These are phyloP conservation scores for Nasua narica DNA, from an alignment of 2,797 vertebrate species.

Conservation along the genomic window DNA sequence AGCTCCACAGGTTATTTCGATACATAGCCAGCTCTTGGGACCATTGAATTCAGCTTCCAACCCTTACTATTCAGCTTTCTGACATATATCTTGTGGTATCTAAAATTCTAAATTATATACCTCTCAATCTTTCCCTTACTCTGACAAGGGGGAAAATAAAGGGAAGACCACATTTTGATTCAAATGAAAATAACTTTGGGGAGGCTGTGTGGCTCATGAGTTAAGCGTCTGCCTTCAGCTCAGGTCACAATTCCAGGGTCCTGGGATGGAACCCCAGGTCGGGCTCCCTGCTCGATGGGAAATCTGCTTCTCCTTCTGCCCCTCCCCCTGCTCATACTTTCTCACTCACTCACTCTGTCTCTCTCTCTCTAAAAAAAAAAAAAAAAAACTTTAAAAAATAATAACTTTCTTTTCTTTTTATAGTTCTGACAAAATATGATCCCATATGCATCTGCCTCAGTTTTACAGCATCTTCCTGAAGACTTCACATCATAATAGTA, in stretches of 20 bases:
- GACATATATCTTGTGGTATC: background rate
- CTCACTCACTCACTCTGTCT: background rate
- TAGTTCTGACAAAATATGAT: background rate
- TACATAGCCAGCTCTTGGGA: background rate
- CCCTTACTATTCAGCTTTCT: background rate
- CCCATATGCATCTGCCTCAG: background rate
- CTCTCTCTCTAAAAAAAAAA: background rate
- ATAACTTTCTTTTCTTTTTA: background rate
- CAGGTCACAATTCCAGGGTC: background rate
- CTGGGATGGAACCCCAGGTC: background rate
- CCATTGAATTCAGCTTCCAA: background rate
- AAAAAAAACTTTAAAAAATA: background rate
- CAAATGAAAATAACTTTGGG: background rate
- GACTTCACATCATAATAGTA: background rate
- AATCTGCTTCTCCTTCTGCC: background rate
- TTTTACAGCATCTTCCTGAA: background rate
- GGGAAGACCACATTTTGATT: background rate
- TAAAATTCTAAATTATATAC: background rate
- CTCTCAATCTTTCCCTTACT: background rate
- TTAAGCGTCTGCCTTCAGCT: background rate
- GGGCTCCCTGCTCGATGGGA: background rate
- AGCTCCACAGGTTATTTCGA: background rate
- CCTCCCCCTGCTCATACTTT: background rate
- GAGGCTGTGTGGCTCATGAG: background rate
- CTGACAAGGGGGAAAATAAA: background rate